These are phyloP conservation scores for Tridacna crocea DNA, from an alignment of 2,888 invertebrate species.

Conservation along the genomic window DNA sequence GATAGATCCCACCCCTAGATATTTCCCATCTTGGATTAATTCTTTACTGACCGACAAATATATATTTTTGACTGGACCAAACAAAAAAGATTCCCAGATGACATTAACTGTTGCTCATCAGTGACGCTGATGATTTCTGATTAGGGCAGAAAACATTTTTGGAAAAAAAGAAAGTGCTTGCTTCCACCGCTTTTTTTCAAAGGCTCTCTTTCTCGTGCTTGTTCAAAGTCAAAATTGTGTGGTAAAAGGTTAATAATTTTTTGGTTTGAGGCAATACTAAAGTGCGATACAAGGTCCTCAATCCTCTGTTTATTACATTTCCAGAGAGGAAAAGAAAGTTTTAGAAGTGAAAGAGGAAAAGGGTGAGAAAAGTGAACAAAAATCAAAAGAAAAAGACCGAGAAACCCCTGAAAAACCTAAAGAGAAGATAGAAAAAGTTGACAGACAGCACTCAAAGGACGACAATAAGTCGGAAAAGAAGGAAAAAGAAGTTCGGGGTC, in stretches of 20 bases:
- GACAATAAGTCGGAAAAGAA: constrained; percentile 37
- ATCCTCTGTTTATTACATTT: neutral
- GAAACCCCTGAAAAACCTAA: constrained; percentile 31
- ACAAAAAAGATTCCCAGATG: too few relatives aligned
- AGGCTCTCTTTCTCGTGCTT: too few relatives aligned
- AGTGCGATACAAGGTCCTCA: neutral
- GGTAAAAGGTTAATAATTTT: neutral
- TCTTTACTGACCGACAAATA: too few relatives aligned
- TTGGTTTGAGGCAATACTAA: neutral
- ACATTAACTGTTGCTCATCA: too few relatives aligned
- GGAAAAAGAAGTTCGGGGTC: constrained; percentile 16
- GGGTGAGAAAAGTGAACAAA: constrained; percentile 29
- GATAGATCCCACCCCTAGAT: too few relatives aligned
- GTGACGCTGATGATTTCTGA: too few relatives aligned
- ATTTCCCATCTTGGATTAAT: too few relatives aligned
- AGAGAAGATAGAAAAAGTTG: constrained; percentile 42
- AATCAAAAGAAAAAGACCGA: constrained; percentile 34
- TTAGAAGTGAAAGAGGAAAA: constrained; percentile 37
- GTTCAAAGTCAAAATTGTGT: too few relatives aligned
- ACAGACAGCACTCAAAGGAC: constrained; percentile 27
- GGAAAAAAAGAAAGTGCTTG: too few relatives aligned
- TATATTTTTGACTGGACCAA: too few relatives aligned
- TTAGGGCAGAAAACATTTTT: too few relatives aligned
- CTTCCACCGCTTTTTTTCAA: too few relatives aligned
- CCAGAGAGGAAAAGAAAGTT: constrained; percentile 50